phyloP scores from a whole-genome alignment of 1,140 invertebrate genomes.

The Zaprionus inermis region DNA sequence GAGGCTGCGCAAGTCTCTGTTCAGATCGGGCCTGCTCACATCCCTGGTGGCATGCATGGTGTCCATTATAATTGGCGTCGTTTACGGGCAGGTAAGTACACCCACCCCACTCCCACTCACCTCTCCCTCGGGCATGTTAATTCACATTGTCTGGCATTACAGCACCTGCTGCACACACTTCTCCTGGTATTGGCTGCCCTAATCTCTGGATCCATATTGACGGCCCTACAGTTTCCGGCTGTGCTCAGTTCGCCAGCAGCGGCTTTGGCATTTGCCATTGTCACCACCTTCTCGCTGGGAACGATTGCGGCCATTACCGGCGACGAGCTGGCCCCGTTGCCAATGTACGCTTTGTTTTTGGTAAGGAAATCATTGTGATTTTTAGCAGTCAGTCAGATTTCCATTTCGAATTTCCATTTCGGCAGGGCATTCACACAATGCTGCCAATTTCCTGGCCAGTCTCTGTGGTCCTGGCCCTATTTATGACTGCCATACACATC shows the following conservation, averaged over 20 bases:
- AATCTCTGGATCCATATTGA: slow-evolving; percentile 78
- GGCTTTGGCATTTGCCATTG: slow-evolving; percentile 80
- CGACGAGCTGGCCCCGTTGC: slow-evolving; percentile 85
- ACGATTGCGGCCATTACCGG: slow-evolving; percentile 81
- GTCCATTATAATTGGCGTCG: slow-evolving; percentile 77
- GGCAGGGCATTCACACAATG: slow-evolving; percentile 89
- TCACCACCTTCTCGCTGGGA: slow-evolving; percentile 80
- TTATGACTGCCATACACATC: slow-evolving; percentile 87
- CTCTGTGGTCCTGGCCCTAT: slow-evolving; percentile 86
- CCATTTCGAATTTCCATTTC: slow-evolving; percentile 14
- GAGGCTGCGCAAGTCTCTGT: slow-evolving; percentile 82
- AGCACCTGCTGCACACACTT: slow-evolving; percentile 66
- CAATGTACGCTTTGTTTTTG: slow-evolving; percentile 88
- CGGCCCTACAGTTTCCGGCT: slow-evolving; percentile 81
- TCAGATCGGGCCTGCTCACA: slow-evolving; percentile 78
- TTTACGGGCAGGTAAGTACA: slow-evolving; percentile 74
- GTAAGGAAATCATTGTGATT: slow-evolving; percentile 79
- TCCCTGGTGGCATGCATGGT: slow-evolving; percentile 80
- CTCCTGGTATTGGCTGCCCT: slow-evolving; percentile 68
- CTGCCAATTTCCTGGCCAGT: slow-evolving; percentile 88
- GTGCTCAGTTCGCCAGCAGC: slow-evolving; percentile 80
- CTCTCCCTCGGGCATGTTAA: neutral
- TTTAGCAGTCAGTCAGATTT: neutral
- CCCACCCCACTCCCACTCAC: neutral
- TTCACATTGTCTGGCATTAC: slow-evolving; percentile 21